Conservation (phyloP, 2,113 vertebrate species). For the Polyodon spathula region DNA sequence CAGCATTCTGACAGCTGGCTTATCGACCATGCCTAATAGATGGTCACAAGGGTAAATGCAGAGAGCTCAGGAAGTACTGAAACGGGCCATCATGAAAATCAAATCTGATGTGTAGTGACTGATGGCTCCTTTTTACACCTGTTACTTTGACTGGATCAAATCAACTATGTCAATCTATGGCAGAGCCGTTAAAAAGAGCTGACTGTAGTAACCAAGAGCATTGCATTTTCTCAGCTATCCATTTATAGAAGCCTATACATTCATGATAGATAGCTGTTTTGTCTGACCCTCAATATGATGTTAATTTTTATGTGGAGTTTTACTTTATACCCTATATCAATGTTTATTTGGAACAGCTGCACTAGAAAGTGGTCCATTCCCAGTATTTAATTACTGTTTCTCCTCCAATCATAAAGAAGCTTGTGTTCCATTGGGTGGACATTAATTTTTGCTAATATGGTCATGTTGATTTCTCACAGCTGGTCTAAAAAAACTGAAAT, state of each 20-base stretch:
- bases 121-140: constrained; percentile 11
- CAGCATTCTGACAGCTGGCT: not conserved
- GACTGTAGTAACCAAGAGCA: not conserved
- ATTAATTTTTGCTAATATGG: too few species aligned
- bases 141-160: constrained; percentile 19
- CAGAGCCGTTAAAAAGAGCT: not conserved
- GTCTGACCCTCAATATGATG: not conserved
- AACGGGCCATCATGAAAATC: constrained; percentile 21
- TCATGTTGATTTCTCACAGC: too few species aligned
- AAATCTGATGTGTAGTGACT: constrained; percentile 14
- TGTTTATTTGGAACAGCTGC: too few species aligned
- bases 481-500: too few species aligned
- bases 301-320: not conserved
- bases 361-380: too few species aligned
- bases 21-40: constrained; percentile 17
- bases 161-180: constrained; percentile 10
- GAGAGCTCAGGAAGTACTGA: not conserved
- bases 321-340: too few species aligned
- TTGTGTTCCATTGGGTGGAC: too few species aligned
- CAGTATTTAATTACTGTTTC: too few species aligned
- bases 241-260: not conserved
- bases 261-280: not conserved
- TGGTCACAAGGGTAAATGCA: constrained; percentile 15
- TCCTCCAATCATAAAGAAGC: too few species aligned
- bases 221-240: not conserved